These are phyloP conservation scores for Cerceris ruficornis DNA, from an alignment of 2,888 invertebrate genomes.

Conservation along the genomic window DNA sequence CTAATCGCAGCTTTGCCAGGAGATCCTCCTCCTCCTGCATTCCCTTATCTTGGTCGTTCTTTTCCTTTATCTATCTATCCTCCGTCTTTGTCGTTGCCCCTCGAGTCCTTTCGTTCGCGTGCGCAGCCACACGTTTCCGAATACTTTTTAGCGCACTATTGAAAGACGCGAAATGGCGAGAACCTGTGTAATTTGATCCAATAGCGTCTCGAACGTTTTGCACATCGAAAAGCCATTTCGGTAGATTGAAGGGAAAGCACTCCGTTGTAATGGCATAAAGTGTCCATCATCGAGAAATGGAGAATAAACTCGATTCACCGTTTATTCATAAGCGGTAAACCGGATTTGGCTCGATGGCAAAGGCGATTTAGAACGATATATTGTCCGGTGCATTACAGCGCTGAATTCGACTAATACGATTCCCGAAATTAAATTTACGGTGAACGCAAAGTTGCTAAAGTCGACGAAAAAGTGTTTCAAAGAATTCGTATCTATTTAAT, in stretches of 20 bases:
- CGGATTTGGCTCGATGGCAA: too few species aligned
- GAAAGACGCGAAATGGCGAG: neutral
- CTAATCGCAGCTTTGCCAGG: slow-evolving; percentile 66
- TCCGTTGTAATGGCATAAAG: neutral
- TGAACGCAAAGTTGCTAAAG: too few species aligned
- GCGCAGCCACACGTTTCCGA: slow-evolving; percentile 2
- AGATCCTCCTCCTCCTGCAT: slow-evolving; percentile 39
- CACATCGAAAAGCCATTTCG: neutral
- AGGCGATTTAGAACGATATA: too few species aligned
- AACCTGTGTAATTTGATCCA: neutral
- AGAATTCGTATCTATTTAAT: too few species aligned
- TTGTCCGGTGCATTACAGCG: too few species aligned
- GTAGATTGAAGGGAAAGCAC: neutral
- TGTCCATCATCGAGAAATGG: neutral
- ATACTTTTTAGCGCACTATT: neutral
- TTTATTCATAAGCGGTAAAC: neutral
- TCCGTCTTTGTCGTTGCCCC: slow-evolving; percentile 28
- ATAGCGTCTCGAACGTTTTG: slow-evolving; percentile 3
- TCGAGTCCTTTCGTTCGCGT: slow-evolving; percentile 13
- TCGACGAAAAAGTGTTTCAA: too few species aligned
- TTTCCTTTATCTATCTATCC: slow-evolving; percentile 35
- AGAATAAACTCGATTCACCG: neutral
- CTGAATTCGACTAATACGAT: too few species aligned
- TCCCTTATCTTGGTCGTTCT: slow-evolving; percentile 10
- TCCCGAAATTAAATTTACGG: too few species aligned